Percentiles rank a stretch among this genome's conserved stretches.
These are phyloP conservation scores for Lasiurus borealis DNA, from an alignment of 2,113 vertebrate species.

Conservation along the genomic window DNA sequence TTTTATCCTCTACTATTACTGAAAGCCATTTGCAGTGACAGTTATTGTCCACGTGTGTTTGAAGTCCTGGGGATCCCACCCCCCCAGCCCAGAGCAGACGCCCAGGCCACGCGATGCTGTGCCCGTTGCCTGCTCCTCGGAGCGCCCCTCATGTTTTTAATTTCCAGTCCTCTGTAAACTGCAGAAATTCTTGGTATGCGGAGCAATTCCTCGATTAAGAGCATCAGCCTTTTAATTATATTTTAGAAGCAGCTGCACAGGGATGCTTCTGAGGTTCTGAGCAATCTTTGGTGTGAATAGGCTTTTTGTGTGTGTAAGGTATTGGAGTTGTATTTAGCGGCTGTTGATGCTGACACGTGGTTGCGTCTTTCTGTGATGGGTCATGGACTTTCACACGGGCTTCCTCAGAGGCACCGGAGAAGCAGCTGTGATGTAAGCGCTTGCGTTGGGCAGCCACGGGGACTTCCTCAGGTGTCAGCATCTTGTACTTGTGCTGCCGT, in stretches of 20 bases:
- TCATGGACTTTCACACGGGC: neutral
- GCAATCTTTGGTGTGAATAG: neutral
- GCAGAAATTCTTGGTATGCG: slow-evolving; percentile 23
- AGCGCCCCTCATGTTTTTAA: neutral
- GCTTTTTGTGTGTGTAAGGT: neutral
- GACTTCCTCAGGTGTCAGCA: slow-evolving; percentile 26
- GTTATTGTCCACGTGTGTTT: neutral
- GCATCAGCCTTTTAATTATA: slow-evolving; percentile 26
- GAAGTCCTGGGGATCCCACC: neutral
- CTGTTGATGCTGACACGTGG: neutral
- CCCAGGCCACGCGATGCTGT: neutral
- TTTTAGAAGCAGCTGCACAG: slow-evolving; percentile 30
- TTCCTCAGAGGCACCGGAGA: neutral
- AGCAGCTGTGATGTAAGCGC: neutral
- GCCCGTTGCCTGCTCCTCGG: neutral
- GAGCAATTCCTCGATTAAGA: slow-evolving; percentile 28
- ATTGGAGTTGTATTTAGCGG: neutral
- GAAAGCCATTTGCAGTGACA: neutral
- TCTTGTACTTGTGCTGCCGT: slow-evolving; percentile 21
- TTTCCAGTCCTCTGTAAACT: neutral
- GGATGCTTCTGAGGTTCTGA: neutral
- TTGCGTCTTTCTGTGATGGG: neutral
- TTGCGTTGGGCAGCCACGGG: neutral
- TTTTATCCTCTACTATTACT: neutral
- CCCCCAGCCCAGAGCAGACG: neutral